Percentiles rank a stretch among this genome's conserved stretches.
These are phyloP conservation scores for Brachyhypopomus gauderio DNA, from an alignment of 2,113 vertebrate species.

Conservation along the genomic window DNA sequence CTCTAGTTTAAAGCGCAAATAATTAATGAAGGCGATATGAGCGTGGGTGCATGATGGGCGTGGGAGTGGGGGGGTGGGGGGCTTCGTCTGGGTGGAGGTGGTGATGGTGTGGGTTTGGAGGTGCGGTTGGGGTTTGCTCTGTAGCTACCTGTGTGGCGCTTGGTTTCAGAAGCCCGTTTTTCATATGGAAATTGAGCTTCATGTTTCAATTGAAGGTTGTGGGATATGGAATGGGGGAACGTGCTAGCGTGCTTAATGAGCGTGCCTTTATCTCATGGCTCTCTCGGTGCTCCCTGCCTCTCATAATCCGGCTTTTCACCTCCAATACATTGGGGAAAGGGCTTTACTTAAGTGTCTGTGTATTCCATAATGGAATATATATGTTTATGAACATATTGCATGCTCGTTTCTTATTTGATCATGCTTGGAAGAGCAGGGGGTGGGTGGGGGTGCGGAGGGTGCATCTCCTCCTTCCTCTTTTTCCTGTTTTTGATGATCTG, in stretches of 20 bases:
- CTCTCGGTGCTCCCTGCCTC: conserved; percentile 46
- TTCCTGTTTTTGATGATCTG: background rate
- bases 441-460: too few relatives aligned
- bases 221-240: conserved; percentile 47
- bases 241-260: conserved; percentile 51
- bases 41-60: conserved; percentile 4
- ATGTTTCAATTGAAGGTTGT: conserved; percentile 52
- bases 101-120: conserved; percentile 21
- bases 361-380: conserved; percentile 45
- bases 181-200: conserved; percentile 60
- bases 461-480: background rate
- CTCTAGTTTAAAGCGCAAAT: conserved; percentile 54
- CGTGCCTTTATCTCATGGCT: conserved; percentile 52
- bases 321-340: conserved; percentile 38
- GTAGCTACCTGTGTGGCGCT: conserved; percentile 54
- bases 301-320: conserved; percentile 57
- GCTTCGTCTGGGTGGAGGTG: conserved; percentile 17
- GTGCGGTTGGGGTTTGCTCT: conserved; percentile 29
- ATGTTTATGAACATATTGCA: conserved; percentile 49
- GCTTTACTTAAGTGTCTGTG: conserved; percentile 34
- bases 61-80: background rate
- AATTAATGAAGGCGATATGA: conserved; percentile 59
- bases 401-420: conserved; percentile 46
- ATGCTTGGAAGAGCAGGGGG: too few relatives aligned
- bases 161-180: conserved; percentile 42